Evolutionary conservation across 2,797 vertebrate species (phyloP), one percentile per base, ranked within the genome.

Genomic region (Furcifer pardalis): DNA sequence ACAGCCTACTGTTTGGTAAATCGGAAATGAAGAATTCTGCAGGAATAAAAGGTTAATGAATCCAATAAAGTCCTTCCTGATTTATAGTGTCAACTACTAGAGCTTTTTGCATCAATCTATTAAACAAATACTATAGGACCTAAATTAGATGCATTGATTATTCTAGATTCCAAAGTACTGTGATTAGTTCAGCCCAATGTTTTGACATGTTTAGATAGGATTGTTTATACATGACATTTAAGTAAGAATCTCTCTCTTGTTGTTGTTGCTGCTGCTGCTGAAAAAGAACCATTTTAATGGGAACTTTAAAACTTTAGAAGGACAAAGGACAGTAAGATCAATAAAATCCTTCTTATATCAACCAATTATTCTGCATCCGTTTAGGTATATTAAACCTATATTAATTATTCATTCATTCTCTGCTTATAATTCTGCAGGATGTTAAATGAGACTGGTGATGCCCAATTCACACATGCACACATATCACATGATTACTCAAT

Each of bases 101-200:
- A 60, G n/a, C 7, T 77, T 15, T 82, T 62, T 86, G 0, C 25
- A 77, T 81, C 19, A 65, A n/a, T 9, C 10, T 84, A n/a, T 37
- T 71, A 79, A 60, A 3, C 77, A 86, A 91, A 79, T 0, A n/a
- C 27, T 84, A 75, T 10, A 60, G 25, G 78, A 7, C 69, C 13
- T 37, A 78, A 68, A 13, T 88, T 81, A 63, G 1, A 63, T 1
- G 7, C 0, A 5, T 5, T 65, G 73, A 65, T 87, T 75, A 77
- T 84, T 84, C 65, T 15, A 23, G 12, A 68, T 37, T 60, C 56
- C 77, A 68, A 59, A 56, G 1, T 66, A 0, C 82, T 25, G 23
- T 86, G 82, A 1, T 19, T 56, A 49, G 21, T 13, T 9, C 19
- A 21, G 72, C 42, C 17, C 21, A 0, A 79, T 81, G 2, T 1